A percentile compares a stretch with the other conserved stretches of the same genome.
Evolutionary conservation across 2,888 invertebrate genomes (phyloP).

Genomic region (Cheilosia scutellata): DNA sequence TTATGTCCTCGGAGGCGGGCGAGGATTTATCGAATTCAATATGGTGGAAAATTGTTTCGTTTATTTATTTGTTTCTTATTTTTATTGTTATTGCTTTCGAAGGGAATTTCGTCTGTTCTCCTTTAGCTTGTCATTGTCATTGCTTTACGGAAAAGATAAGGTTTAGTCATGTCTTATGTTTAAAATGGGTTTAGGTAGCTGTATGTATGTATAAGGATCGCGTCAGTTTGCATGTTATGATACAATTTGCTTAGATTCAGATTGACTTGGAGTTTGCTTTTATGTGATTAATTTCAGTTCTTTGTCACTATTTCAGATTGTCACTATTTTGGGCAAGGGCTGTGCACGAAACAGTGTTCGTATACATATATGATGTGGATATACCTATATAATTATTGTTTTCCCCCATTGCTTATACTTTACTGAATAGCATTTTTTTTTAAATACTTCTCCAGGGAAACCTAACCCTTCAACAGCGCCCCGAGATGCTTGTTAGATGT

Average conservation of each 20-base stretch:
- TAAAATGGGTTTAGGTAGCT: constrained; percentile 25
- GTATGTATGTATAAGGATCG: constrained; percentile 23
- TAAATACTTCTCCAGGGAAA: too few species aligned
- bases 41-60: constrained; percentile 78
- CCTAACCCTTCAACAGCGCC: too few species aligned
- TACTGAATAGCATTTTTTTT: too few species aligned
- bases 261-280: not conserved
- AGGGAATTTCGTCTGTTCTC: constrained; percentile 51
- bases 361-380: not conserved
- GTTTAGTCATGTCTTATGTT: constrained; percentile 45
- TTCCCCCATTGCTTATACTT: too few species aligned
- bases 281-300: constrained; percentile 25
- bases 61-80: constrained; percentile 75
- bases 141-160: constrained; percentile 40
- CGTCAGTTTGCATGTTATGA: constrained; percentile 62
- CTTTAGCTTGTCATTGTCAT: constrained; percentile 30
- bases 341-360: not conserved
- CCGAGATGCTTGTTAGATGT: too few species aligned
- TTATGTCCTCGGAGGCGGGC: constrained; percentile 53
- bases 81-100: constrained; percentile 75
- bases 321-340: too few species aligned
- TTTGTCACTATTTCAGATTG: not conserved
- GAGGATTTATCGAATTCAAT: constrained; percentile 78
- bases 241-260: constrained; percentile 43
- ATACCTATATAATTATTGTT: too few species aligned